Evolutionary conservation across 2,113 vertebrate species (phyloP), one percentile per base, ranked within the genome.

Genomic region (Phylloscopus trochiloides): DNA sequence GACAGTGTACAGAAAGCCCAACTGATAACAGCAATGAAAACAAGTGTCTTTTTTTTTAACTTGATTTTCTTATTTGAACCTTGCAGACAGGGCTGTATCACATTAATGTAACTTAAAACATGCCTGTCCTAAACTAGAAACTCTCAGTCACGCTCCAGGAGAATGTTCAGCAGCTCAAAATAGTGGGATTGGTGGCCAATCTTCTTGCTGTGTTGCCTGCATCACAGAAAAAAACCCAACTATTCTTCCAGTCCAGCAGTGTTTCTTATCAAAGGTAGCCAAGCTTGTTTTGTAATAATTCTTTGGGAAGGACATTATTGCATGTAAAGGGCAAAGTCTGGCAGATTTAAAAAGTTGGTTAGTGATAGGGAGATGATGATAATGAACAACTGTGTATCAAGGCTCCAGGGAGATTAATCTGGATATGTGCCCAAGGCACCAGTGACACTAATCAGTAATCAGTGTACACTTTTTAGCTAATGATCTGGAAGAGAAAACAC

Each of bases 271-370:
- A 81, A 92, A 77, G 45, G 36, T 71, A 90, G 10, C 34, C 76
- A 86, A 62, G 24, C 58, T 76, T 75, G 43, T 88, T 93, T 93
- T 83, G 67, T 73, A 96, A 74, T 67, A 92, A 25, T 20, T 19
- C 68, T 38, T 59, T 77, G 36, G 58, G 70, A 80, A 90, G 78
- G 59, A 73, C 63, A 29, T 70, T 57, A 65, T 54, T 50, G 51
- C 86, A 75, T 0, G 5, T 45, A 20, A 77, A 88, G 94, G 94
- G 74, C 94, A 97, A 97, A 97, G 96, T 94, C 74, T 90, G 67
- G 14, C 2, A 2, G 17, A 38, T 83, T 28, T 61, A 59, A 96
- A 81, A 92, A 75, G 75, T 90, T 90, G 42, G 58, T 80, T 90
- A 95, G 52, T 1, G 26, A 90, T 74, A 95, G 74, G 74, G 54